These are phyloP conservation scores for Hystrix cristata DNA, from an alignment of 2,113 vertebrate genomes.

Conservation along the genomic window DNA sequence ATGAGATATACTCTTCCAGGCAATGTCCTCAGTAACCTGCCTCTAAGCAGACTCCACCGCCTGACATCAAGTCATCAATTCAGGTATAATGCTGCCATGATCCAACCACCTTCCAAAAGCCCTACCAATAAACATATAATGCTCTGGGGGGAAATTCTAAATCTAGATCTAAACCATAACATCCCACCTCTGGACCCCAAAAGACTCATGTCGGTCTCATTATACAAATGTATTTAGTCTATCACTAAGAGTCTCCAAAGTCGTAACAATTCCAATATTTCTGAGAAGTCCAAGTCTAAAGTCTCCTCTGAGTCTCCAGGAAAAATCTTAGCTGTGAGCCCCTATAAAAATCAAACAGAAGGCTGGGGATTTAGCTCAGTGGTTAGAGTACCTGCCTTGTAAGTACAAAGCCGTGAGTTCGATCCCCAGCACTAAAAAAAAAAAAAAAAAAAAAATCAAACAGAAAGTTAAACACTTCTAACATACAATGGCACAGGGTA, in stretches of 20 bases:
- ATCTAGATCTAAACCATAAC: background rate
- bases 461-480: background rate
- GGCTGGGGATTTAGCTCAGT: background rate
- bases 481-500: background rate
- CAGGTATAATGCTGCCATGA: background rate
- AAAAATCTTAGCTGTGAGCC: background rate
- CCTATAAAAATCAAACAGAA: background rate
- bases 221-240: background rate
- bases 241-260: background rate
- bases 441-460: background rate
- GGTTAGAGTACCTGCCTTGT: too few relatives aligned
- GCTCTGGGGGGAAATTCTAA: background rate
- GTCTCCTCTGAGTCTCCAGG: background rate
- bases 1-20: background rate
- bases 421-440: too few relatives aligned
- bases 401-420: too few relatives aligned
- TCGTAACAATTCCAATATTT: background rate
- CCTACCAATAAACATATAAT: background rate
- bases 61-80: background rate
- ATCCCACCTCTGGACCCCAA: background rate
- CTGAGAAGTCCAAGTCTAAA: background rate
- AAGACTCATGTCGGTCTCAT: background rate
- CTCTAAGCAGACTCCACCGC: background rate
- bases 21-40: background rate
- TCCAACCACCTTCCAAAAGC: background rate